Percentiles rank a stretch among this genome's conserved stretches.
Evolutionary conservation across 2,888 invertebrate species (phyloP).

Genomic region (Oasisia sp.): DNA sequence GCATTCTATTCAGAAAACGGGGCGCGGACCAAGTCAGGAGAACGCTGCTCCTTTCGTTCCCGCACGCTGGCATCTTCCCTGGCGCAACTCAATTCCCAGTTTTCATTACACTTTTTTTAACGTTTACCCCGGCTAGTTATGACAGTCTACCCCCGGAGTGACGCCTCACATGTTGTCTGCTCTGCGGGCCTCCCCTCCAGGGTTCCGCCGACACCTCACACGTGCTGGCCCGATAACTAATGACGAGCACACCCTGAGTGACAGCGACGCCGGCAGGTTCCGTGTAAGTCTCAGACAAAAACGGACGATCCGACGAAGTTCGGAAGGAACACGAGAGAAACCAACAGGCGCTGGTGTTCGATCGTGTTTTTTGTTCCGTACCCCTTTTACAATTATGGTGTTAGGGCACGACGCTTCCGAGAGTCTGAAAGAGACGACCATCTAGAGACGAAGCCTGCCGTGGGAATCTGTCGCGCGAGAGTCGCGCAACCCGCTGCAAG

Average conservation of each 20-base stretch:
- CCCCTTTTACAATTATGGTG: background rate
- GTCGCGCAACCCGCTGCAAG: background rate
- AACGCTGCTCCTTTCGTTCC: background rate
- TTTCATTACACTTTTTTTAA: background rate
- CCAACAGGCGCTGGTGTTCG: conserved; percentile 1
- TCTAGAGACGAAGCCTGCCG: background rate
- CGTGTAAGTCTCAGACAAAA: background rate
- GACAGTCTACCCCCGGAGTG: background rate
- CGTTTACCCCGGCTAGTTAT: background rate
- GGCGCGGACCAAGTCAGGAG: background rate
- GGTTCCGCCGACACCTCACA: background rate
- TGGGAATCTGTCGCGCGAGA: background rate
- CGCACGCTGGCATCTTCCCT: background rate
- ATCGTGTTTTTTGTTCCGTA: background rate
- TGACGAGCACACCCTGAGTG: background rate
- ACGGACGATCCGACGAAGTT: background rate
- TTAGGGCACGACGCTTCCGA: background rate
- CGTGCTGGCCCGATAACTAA: background rate
- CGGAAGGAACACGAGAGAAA: background rate
- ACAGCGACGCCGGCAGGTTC: background rate
- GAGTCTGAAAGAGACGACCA: background rate
- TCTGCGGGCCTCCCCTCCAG: background rate
- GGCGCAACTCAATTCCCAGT: background rate
- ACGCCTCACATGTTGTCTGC: background rate
- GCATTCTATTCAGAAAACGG: too few species aligned